A percentile compares a stretch with the other conserved stretches of the same genome.
These are phyloP conservation scores for Laothoe populi DNA, from an alignment of 2,888 invertebrate species.

Conservation along the genomic window DNA sequence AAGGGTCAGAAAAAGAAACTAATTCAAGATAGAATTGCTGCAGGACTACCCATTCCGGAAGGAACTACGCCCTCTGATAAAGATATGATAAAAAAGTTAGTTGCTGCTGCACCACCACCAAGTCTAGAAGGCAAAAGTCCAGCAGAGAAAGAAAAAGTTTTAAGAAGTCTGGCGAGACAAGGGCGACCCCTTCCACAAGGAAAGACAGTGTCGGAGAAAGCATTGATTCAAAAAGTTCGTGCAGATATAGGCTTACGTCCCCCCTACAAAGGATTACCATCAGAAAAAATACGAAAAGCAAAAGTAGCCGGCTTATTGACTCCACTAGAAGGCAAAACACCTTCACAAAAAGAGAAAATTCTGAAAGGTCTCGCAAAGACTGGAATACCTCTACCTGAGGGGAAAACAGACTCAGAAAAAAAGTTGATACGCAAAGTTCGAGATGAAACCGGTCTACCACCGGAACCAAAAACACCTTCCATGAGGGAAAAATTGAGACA, in stretches of 20 bases:
- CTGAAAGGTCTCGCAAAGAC: constrained; percentile 37
- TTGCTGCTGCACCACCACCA: constrained; percentile 39
- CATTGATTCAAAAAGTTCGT: constrained; percentile 29
- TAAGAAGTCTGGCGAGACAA: constrained; percentile 31
- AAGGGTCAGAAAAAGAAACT: constrained; percentile 47
- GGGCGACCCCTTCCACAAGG: constrained; percentile 33
- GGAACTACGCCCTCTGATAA: constrained; percentile 47
- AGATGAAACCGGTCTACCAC: constrained; percentile 45
- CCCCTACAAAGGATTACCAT: constrained; percentile 22
- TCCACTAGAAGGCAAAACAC: constrained; percentile 44
- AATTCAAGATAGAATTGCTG: constrained; percentile 39
- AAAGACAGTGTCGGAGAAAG: constrained; percentile 28
- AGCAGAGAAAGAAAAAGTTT: constrained; percentile 42
- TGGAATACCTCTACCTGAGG: constrained; percentile 44
- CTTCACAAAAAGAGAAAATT: constrained; percentile 44
- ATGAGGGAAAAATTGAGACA: constrained; percentile 40
- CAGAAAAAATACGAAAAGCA: constrained; percentile 37
- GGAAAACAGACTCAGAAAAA: constrained; percentile 45
- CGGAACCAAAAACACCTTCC: constrained; percentile 44
- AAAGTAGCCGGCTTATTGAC: constrained; percentile 40
- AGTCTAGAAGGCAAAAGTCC: constrained; percentile 39
- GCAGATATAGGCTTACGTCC: constrained; percentile 32
- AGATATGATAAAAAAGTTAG: constrained; percentile 35
- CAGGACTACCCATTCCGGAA: constrained; percentile 47
- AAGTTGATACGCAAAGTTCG: constrained; percentile 42